Evolutionary conservation across 2,888 invertebrate species (phyloP), one percentile per base, ranked within the genome.

Genomic region (Heliconius sara): DNA sequence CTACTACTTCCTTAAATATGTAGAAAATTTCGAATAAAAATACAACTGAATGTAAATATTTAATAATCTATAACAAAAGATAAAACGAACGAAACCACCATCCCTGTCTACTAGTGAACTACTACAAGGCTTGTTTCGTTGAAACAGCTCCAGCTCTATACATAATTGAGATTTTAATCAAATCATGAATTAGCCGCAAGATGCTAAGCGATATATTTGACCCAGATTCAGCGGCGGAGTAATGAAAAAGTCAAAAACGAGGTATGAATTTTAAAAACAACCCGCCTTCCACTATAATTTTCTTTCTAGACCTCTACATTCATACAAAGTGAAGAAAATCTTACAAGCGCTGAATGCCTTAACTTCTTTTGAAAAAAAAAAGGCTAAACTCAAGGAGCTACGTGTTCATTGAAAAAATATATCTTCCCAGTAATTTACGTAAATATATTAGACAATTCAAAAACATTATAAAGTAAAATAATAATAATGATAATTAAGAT

Each of bases 171-270:
- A 79, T 76, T 76, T 71, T 76, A 76, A 71, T 79, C 76, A 71
- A 76, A 65, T 76, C 76, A 71, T 79, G 71, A 79, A 76, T 79
- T 71, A 79, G 76, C 76, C 74, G 60, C 63, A 76, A 75, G 76
- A 76, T 76, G 68, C 74, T 65, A 60, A 71, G 34, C 76, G 39
- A 75, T 39, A 75, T 60, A 60, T 76, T 66, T 76, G 79, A 79
- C 79, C 79, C 65, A 79, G 71, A 79, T 79, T 34, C 13, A 43
- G 60, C 60, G 63, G 71, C 19, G 63, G 34, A 65, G 47, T 30
- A 30, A 34, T 39, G 47, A 27, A 75, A 79, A 70, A 63, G 19
- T 68, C 25, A 68, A 75, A 78, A 79, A 79, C 75, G 60, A 47
- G 39, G 74, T 79, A 79, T 75, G 74, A 74, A 75, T 79, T 74